A percentile compares a stretch with the other conserved stretches of the same genome.
Conservation (phyloP, 2,113 vertebrate genomes). For the Gopherus evgoodei region DNA sequence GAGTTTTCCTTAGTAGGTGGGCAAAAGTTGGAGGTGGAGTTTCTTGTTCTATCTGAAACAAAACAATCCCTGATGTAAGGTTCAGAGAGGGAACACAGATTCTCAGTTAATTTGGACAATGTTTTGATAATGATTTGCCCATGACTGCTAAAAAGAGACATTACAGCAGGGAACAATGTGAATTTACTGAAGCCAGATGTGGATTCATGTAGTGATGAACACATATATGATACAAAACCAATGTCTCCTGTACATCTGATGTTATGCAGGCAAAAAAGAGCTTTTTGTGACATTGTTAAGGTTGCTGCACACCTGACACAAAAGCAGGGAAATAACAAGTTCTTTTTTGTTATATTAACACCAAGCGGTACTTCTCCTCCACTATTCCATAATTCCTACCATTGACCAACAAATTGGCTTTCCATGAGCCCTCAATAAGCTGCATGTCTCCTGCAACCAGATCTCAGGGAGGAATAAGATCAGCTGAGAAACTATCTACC, state of each 20-base stretch:
- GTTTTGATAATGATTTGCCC: conserved; percentile 40
- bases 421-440: background rate
- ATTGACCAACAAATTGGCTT: background rate
- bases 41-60: conserved; percentile 14
- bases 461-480: background rate
- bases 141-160: conserved; percentile 24
- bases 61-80: conserved; percentile 3
- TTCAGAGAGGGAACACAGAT: background rate
- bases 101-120: conserved; percentile 6
- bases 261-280: conserved; percentile 27
- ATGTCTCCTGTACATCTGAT: conserved; percentile 50
- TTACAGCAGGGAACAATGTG: conserved; percentile 55
- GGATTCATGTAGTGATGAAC: conserved; percentile 12
- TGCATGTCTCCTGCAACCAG: background rate
- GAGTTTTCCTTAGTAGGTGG: background rate
- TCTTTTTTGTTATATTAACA: background rate
- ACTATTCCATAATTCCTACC: background rate
- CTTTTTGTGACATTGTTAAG: conserved; percentile 18
- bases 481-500: background rate
- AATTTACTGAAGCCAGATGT: conserved; percentile 42
- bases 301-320: background rate
- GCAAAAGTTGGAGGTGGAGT: background rate
- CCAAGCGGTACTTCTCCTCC: background rate
- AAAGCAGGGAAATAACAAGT: background rate
- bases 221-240: conserved; percentile 43